Base-by-base conservation (phyloP, 2,888 invertebrate genomes). In the Drosophila prolongata region DNA sequence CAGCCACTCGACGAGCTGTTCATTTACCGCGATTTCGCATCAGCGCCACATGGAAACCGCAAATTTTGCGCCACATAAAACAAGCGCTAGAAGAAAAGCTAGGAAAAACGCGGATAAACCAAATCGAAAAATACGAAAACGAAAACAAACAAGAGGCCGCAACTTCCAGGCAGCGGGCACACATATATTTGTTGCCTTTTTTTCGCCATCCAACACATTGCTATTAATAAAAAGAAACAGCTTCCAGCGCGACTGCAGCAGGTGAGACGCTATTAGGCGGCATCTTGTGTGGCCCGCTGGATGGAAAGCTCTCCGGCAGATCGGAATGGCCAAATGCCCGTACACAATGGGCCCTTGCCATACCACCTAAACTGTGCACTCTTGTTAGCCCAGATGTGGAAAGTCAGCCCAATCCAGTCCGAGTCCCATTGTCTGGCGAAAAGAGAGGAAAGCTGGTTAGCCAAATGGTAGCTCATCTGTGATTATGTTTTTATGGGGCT, bases 221-320 rank as follows among this genome's bases (percentile, higher is more conserved):
- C 74, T 79, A 75, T 79, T 87, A 83, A 81, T 82, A 82, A 77
- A 86, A 83, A 62, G 65, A 62, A 71, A 71, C 42, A 69, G 44
- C 49, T 42, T 37, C 47, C 54, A 61, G 35, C 56, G 43, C 49
- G 30, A 64, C 27, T 58, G 16, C 34, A 38, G 56, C 66, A 67
- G 66, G 66, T 70, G 71, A 70, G 69, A 69, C 53, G 69, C 60
- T 71, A 71, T 64, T 66, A 66, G 67, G 38, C 38, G 67, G 46
- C 65, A 34, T 54, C 70, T 71, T 71, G 71, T 64, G 71, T 71
- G 71, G 71, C 65, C 65, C 30, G 16, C 16, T 37, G 64, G 64
- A 65, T 65, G 56, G 56, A 67, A 71, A 72, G 73, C 71, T 34
- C 44, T 54, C 44, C 38, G 38, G 67, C n/a, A 44, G 43, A 59